Base-by-base conservation (phyloP, 2,797 vertebrate species). In the Allobates femoralis region DNA sequence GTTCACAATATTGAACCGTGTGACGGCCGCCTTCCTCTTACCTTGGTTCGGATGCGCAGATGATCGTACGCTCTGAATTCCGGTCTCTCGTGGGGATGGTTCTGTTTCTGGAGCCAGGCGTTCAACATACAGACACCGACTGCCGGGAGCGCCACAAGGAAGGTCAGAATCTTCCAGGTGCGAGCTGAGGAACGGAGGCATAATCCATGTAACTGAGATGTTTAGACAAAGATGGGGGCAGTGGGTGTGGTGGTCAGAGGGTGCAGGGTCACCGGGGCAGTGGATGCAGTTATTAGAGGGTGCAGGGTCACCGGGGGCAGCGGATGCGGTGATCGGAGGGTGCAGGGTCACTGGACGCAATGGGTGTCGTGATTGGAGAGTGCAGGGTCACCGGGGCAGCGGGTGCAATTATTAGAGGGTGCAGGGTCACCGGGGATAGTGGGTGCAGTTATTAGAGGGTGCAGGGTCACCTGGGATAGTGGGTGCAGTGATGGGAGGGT, bases 11-110 rank as follows among this genome's bases (percentile, higher is more conserved):
- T n/a, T n/a, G n/a, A n/a, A n/a, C n/a, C n/a, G n/a, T n/a, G n/a
- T 46, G 41, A 46, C 11, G 41, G 41, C 41, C 41, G 41, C 11
- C 41, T 11, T 46, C 41, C 41, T 1, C 46, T 56, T 89, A 96
- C 97, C 96, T 97, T 97, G 89, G 94, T 96, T 88, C 97, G 96
- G 87, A 98, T 94, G 5, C 96, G 95, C 79, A 98, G 94, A 89
- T 96, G 95, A 8, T 88, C 0, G 26, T 96, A 98, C 0, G 96
- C 85, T 23, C 95, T 89, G 85, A 98, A 98, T 1, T 94, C 89
- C 0, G 91, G 90, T 0, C 5, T 87, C 0, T 89, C 86, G 0
- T 89, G 93, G 0, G 88, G 55, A 19, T 94, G 93, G 0, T 88
- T 89, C 55, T 91, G 84, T 3, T 75, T 53, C 90, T 96, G 95